Base-by-base conservation (phyloP, 2,797 vertebrate genomes). In the Pelobates cultripes region DNA sequence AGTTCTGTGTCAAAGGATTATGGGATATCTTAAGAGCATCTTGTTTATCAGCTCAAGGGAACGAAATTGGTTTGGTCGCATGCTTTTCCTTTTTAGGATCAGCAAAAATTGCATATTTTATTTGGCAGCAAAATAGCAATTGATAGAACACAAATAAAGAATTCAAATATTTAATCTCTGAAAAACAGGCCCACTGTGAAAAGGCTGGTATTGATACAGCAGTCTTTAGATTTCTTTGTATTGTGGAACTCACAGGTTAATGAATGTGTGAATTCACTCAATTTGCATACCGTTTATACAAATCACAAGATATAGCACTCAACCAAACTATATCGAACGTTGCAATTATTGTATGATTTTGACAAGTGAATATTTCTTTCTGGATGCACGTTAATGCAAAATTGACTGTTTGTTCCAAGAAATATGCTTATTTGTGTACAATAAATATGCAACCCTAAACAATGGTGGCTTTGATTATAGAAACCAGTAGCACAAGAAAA, bases 1-100 rank as follows among this genome's bases (percentile, higher is more conserved):
- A 77, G 85, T 40, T 70, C 88, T 61, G 71, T 44, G 80, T 85
- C 85, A 47, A 14, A 75, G 70, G 73, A 77, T 81, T 78, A 82
- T 17, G 28, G 55, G 63, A 69, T 84, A 78, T 79, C 82, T 74
- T 75, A 70, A 71, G 72, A 76, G 77, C 77, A 79, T 75, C 57
- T 79, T 79, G 53, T 70, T 79, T 71, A 79, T 75, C 42, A 40
- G 12, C 57, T 76, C 47, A 75, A 42, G 42, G 63, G 63, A 60
- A 40, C 55, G 74, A 43, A 61, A 69, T 9, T 41, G 40, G 44
- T 51, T 64, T 51, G 53, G 42, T 69, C 15, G 12, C n/a, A 15
- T 53, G 44, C 44, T 47, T 79, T 45, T 42, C 9, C 43, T 78
- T 60, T 47, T 67, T 69, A 63, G 8, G 4, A 28, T 2, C 44